These are phyloP conservation scores for Muntiacus reevesi DNA, from an alignment of 2,113 vertebrate genomes.

Conservation along the genomic window DNA sequence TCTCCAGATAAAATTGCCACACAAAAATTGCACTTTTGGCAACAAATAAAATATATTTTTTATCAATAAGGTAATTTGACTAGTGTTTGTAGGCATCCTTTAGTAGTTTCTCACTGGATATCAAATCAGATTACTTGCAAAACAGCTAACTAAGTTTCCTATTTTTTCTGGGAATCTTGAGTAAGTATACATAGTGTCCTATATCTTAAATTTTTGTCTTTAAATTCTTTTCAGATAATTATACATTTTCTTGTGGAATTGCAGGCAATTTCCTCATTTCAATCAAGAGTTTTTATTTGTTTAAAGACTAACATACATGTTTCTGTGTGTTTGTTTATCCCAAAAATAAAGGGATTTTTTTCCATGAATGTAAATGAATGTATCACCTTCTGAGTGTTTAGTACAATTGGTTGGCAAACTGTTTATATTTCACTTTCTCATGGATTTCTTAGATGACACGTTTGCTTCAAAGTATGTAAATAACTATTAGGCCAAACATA, in stretches of 20 bases:
- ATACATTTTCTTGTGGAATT: background rate
- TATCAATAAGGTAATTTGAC: background rate
- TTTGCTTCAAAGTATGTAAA: background rate
- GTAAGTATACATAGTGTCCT: background rate
- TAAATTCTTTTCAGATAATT: background rate
- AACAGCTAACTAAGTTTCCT: background rate
- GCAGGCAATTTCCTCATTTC: background rate
- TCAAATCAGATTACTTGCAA: background rate
- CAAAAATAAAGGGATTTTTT: background rate
- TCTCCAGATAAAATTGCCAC: background rate
- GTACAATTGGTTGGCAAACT: background rate
- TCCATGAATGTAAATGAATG: background rate
- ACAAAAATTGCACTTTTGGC: background rate
- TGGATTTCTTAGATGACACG: background rate
- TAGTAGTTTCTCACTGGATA: background rate
- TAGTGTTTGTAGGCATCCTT: background rate
- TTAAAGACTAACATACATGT: background rate
- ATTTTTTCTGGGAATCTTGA: background rate
- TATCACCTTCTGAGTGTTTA: background rate
- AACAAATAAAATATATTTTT: background rate
- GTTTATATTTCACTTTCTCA: background rate
- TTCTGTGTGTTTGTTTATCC: background rate
- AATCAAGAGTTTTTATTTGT: background rate
- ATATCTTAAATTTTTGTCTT: background rate
- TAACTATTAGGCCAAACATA: background rate